phyloP scores from a whole-genome alignment of 2,797 vertebrate species.

The Selene dorsalis region DNA sequence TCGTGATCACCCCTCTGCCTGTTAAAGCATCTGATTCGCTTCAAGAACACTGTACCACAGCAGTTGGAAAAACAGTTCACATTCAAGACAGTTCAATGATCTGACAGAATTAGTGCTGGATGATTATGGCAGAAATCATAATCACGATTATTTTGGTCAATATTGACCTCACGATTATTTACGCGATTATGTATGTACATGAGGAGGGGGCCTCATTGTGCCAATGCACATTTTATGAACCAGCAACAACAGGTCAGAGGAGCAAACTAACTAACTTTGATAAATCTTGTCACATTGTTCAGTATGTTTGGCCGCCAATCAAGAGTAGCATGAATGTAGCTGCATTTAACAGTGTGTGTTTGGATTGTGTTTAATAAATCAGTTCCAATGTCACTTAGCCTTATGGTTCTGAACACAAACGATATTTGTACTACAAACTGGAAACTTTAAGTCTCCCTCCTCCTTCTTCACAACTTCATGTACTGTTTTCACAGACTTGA shows the following conservation, averaged over 20 bases:
- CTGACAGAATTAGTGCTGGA: too few species aligned
- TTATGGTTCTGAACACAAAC: slow-evolving; percentile 32
- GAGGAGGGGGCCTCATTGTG: too few species aligned
- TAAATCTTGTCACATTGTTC: slow-evolving; percentile 27
- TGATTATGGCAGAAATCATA: too few species aligned
- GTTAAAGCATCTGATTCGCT: background rate
- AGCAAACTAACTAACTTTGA: too few species aligned
- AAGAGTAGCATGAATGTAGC: slow-evolving; percentile 29
- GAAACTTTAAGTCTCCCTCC: slow-evolving; percentile 40
- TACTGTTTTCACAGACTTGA: slow-evolving; percentile 34
- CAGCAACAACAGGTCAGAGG: too few species aligned
- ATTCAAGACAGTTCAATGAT: background rate
- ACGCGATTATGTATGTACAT: too few species aligned
- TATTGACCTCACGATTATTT: too few species aligned
- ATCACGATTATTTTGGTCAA: too few species aligned
- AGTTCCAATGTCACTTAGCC: slow-evolving; percentile 39
- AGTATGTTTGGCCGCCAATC: slow-evolving; percentile 10
- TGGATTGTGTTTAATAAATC: slow-evolving; percentile 43
- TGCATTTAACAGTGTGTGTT: slow-evolving; percentile 15
- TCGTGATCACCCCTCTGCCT: background rate
- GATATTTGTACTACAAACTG: slow-evolving; percentile 44
- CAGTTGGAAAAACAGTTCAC: background rate
- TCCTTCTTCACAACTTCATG: slow-evolving; percentile 24
- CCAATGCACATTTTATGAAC: too few species aligned
- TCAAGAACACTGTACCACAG: background rate